Conservation (phyloP, 2,888 invertebrate genomes). For the Macrophya alboannulata region DNA sequence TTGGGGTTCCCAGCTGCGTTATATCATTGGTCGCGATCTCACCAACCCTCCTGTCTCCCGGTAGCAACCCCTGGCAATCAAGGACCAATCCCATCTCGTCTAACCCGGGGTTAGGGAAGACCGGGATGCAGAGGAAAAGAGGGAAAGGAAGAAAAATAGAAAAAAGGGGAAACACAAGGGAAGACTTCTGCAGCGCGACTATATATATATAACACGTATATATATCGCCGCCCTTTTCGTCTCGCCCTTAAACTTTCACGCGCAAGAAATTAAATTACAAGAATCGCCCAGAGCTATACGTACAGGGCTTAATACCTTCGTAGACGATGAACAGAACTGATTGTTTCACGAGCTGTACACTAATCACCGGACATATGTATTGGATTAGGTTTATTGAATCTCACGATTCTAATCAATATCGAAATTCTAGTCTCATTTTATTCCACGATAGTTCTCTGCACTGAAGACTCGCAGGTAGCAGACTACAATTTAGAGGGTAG, state of each 20-base stretch:
- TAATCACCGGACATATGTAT: no score
- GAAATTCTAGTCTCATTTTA: no score
- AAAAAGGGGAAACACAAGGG: not conserved
- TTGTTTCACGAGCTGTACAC: not conserved
- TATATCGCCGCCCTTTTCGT: not conserved
- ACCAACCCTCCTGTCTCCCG: conserved; percentile 71
- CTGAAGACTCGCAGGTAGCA: no score
- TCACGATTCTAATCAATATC: no score
- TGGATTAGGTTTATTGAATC: no score
- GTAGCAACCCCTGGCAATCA: conserved; percentile 75
- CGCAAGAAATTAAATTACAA: conserved; percentile 34
- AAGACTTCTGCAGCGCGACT: not conserved
- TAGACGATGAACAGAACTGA: not conserved
- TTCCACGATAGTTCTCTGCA: no score
- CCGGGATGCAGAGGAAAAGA: not conserved
- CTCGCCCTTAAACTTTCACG: not conserved
- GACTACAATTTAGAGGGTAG: no score
- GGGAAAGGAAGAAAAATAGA: not conserved
- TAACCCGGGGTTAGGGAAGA: conserved; percentile 4
- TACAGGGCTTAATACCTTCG: not conserved
- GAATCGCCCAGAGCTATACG: not conserved
- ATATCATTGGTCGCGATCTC: conserved; percentile 79
- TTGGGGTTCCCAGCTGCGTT: conserved; percentile 74
- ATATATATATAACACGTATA: no score
- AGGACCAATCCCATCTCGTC: conserved; percentile 76